Conservation (phyloP, 2,888 invertebrate genomes). For the Drosophila yooni region DNA sequence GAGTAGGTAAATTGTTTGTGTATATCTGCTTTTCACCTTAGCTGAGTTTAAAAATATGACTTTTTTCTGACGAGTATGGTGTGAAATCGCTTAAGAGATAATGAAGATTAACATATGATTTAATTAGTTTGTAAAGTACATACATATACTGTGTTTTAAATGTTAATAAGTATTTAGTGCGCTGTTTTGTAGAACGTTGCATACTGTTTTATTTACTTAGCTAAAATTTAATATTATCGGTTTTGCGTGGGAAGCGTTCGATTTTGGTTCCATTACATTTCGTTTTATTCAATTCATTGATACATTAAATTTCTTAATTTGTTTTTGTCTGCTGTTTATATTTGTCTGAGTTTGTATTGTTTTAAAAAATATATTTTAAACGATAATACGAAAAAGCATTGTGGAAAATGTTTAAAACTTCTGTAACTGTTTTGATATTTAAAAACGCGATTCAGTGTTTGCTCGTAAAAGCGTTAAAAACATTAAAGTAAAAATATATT, state of each 20-base stretch:
- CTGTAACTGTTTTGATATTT: conserved; percentile 53
- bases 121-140: conserved; percentile 43
- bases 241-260: conserved; percentile 84
- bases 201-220: conserved; percentile 43
- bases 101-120: conserved; percentile 41
- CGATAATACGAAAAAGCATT: conserved; percentile 58
- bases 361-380: conserved; percentile 36
- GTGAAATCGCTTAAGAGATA: conserved; percentile 42
- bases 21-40: conserved; percentile 44
- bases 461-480: conserved; percentile 79
- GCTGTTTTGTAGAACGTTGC: conserved; percentile 27
- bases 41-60: conserved; percentile 47
- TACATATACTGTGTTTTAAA: conserved; percentile 29
- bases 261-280: conserved; percentile 84
- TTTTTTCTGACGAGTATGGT: conserved; percentile 29
- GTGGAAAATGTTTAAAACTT: conserved; percentile 60
- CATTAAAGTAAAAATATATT: conserved; percentile 72
- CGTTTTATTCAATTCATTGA: conserved; percentile 62
- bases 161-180: conserved; percentile 30
- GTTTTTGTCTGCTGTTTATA: conserved; percentile 14
- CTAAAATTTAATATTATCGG: conserved; percentile 81
- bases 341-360: conserved; percentile 12
- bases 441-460: conserved; percentile 62
- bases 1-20: conserved; percentile 35
- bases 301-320: conserved; percentile 48